A percentile compares a stretch with the other conserved stretches of the same genome.
Evolutionary conservation across 2,113 vertebrate genomes (phyloP).

Genomic region (Piprites chloris): DNA sequence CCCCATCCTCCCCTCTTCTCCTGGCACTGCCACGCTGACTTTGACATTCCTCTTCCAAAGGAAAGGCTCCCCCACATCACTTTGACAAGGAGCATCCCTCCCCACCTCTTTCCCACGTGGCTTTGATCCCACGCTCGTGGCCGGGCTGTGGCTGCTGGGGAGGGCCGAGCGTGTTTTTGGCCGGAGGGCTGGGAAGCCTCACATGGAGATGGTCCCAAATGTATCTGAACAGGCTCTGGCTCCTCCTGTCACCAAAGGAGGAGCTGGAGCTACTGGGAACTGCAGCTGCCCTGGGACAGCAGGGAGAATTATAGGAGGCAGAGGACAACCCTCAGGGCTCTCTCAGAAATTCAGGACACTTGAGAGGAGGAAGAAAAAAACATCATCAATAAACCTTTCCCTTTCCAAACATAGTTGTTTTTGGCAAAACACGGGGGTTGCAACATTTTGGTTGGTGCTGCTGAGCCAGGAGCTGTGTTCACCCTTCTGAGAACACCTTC

Average conservation of each 20-base stretch:
- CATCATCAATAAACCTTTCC: slow-evolving; percentile 40
- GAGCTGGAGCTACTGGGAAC: not conserved
- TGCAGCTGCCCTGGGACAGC: not conserved
- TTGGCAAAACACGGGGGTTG: slow-evolving; percentile 54
- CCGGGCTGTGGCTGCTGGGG: not conserved
- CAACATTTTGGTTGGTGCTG: slow-evolving; percentile 60
- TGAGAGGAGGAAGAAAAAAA: not conserved
- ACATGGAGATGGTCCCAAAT: not conserved
- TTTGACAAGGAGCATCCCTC: rapidly evolving
- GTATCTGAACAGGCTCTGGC: not conserved
- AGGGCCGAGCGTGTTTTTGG: not conserved
- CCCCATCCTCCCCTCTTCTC: not conserved
- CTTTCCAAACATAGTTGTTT: slow-evolving; percentile 29
- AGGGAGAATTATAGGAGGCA: not conserved
- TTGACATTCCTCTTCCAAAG: not conserved
- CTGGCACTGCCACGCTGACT: not conserved
- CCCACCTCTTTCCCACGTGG: not conserved
- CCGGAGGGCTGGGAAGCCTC: not conserved
- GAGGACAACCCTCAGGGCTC: not conserved
- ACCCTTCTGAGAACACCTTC: slow-evolving; percentile 66
- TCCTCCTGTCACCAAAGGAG: not conserved
- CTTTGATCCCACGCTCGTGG: rapidly evolving
- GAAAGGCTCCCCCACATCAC: not conserved
- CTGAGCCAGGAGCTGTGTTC: slow-evolving; percentile 13
- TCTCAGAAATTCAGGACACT: not conserved